Evolutionary conservation across 2,113 vertebrate species (phyloP).

Genomic region (Nerophis ophidion): DNA sequence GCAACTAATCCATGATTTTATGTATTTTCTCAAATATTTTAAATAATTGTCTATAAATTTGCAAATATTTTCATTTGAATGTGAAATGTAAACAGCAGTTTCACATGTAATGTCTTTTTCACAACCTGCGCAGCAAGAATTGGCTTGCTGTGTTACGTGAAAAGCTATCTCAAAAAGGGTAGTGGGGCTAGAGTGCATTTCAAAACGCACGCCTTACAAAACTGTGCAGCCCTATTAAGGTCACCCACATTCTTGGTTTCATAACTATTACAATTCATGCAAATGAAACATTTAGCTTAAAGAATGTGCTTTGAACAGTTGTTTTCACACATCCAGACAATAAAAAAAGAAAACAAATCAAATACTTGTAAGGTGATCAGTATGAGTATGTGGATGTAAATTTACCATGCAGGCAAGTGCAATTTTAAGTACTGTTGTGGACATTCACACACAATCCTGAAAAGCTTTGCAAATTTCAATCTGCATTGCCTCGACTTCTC

Average conservation of each 20-base stretch:
- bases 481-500: background rate
- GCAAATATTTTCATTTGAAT: too few species aligned
- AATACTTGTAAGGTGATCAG: too few species aligned
- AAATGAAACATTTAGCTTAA: conserved; percentile 31
- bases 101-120: too few species aligned
- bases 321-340: background rate
- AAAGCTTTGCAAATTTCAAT: conserved; percentile 19
- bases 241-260: conserved; percentile 58
- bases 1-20: too few species aligned
- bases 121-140: background rate
- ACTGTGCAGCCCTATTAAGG: conserved; percentile 50
- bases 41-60: background rate
- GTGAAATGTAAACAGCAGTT: too few species aligned
- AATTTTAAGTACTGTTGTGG: background rate
- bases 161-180: conserved; percentile 1
- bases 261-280: conserved; percentile 47
- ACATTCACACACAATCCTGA: background rate
- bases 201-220: conserved; percentile 44
- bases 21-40: too few species aligned
- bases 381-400: too few species aligned
- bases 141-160: background rate
- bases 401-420: too few species aligned
- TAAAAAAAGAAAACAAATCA: too few species aligned
- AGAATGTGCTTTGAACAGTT: background rate
- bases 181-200: conserved; percentile 6